Base-by-base conservation (phyloP, 2,113 vertebrate species). In the Chloropsis hardwickii region DNA sequence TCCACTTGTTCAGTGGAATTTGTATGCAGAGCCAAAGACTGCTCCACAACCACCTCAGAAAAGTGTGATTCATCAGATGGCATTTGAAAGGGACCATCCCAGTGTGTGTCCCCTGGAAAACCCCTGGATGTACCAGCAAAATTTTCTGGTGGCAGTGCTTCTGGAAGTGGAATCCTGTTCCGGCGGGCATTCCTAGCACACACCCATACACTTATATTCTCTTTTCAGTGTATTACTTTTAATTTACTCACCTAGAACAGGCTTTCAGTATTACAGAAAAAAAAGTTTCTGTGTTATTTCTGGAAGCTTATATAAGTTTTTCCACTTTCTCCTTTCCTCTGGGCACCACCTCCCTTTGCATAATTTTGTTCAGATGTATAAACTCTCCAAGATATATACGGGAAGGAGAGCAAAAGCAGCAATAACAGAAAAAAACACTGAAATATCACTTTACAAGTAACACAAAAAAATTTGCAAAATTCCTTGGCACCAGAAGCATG, bases 341-440 rank as follows among this genome's bases (percentile, higher is more conserved):
- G 83, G 92, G 78, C 91, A 97, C 51, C 24, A 16, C 40, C 53
- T 53, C 39, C 64, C 81, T 95, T 95, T 87, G 81, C 56, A 92
- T 74, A 66, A 92, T 82, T 92, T 72, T 73, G 86, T 88, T 94
- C 79, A 92, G 86, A 91, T 81, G 62, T 58, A 56, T 84, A 91
- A 77, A 92, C 60, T 93, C 48, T 97, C 94, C 97, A 97, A 97
- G 79, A 96, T 76, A 96, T 45, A 92, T 90, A 79, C 12, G 11
- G 3, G 9, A 85, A 82, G 69, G 42, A 87, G 15, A 74, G 57
- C 11, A 17, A 88, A 95, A 92, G 64, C 61, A 62, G 21, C 64
- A 84, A 20, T 83, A 67, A 87, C 24, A 71, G 72, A 29, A 80
- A 53, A 77, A 78, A 85, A 24, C 3, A 53, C 4, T 1, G 4